These are phyloP conservation scores for Sepioteuthis lessoniana DNA, from an alignment of 2,888 invertebrate genomes.

Conservation along the genomic window DNA sequence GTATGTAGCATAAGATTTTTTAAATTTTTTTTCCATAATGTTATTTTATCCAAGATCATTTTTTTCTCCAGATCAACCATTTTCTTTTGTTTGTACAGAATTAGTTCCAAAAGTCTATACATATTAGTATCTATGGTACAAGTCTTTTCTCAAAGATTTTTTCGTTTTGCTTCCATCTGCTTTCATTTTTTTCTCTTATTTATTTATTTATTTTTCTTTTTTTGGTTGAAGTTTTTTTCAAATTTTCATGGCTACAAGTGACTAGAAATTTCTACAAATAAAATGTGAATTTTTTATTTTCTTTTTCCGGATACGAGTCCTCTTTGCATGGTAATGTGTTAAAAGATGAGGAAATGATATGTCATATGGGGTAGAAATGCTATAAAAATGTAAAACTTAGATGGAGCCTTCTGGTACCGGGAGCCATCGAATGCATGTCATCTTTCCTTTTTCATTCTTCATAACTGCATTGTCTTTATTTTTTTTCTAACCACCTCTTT, in stretches of 20 bases:
- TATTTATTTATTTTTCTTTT: not conserved
- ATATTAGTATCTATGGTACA: conserved; percentile 33
- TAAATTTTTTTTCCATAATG: not conserved
- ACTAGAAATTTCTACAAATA: conserved; percentile 33
- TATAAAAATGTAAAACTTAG: conserved; percentile 33
- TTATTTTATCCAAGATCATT: not conserved
- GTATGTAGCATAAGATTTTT: not conserved
- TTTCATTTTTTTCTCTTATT: not conserved
- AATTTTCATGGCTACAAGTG: conserved; percentile 20
- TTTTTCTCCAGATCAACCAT: conserved; percentile 4
- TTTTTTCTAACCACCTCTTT: not conserved
- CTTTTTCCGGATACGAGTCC: conserved; percentile 46
- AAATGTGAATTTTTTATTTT: conserved; percentile 33
- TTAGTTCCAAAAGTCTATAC: conserved; percentile 15
- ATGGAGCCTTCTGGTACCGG: not conserved
- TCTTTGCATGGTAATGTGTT: conserved; percentile 46
- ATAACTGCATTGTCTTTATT: not conserved
- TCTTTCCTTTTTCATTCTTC: not conserved
- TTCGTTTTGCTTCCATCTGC: not conserved
- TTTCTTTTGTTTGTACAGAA: not conserved
- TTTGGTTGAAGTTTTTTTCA: not conserved
- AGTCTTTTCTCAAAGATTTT: not conserved
- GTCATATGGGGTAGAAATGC: conserved; percentile 23
- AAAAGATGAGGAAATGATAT: conserved; percentile 23
- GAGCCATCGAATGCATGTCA: conserved; percentile 8